These are phyloP conservation scores for Enteromius radiatus DNA, from an alignment of 2,797 vertebrate species.

Conservation along the genomic window DNA sequence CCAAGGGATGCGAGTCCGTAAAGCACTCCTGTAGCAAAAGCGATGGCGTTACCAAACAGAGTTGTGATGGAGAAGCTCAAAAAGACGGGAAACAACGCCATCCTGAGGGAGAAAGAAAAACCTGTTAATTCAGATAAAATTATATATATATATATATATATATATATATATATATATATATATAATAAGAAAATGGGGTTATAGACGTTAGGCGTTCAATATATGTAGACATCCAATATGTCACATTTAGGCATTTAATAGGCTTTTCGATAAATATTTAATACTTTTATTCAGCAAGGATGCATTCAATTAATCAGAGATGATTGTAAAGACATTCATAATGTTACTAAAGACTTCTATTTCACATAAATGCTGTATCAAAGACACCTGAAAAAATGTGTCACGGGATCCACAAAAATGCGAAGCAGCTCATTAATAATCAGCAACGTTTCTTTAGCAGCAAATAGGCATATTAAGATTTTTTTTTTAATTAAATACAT, in stretches of 20 bases:
- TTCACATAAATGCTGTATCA: not conserved
- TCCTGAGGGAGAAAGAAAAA: conserved; percentile 72
- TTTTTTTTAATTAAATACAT: not conserved
- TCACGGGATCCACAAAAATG: no score
- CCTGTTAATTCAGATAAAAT: not conserved
- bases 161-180: not conserved
- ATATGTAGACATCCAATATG: no score
- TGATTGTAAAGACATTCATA: not conserved
- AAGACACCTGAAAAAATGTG: no score
- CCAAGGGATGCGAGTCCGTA: conserved; percentile 94
- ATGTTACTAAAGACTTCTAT: not conserved
- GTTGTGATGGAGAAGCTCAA: conserved; percentile 91
- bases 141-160: not conserved
- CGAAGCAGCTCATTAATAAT: not conserved
- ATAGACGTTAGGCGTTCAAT: no score
- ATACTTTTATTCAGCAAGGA: not conserved
- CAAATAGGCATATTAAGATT: no score
- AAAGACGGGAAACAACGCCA: conserved; percentile 88
- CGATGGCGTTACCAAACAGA: conserved; percentile 90
- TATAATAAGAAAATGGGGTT: no score
- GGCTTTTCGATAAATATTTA: not conserved
- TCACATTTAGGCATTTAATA: not conserved
- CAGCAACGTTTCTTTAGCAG: not conserved
- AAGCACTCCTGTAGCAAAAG: conserved; percentile 93
- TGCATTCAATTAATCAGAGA: not conserved